These are phyloP conservation scores for Tetraneura akinire DNA, from an alignment of 1,140 invertebrate genomes.

Conservation along the genomic window DNA sequence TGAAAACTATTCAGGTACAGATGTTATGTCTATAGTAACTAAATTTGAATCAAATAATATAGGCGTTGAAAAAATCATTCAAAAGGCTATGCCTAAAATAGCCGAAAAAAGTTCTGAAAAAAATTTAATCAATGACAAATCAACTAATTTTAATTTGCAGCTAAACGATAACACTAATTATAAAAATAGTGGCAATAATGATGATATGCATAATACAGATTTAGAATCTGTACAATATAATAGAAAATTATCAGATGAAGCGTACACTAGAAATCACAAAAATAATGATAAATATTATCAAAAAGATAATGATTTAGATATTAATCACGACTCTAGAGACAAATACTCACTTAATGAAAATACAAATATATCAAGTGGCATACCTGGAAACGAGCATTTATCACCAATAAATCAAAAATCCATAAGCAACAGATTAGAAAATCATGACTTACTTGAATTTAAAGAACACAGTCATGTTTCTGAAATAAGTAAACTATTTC, in stretches of 20 bases:
- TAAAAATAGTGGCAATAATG: not conserved
- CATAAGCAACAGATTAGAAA: not conserved
- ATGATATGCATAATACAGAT: too few relatives aligned
- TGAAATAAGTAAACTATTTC: not conserved
- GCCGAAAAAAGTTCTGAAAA: not conserved
- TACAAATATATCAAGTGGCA: not conserved
- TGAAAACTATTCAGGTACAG: not conserved
- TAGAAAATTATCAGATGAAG: not conserved
- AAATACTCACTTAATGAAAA: not conserved
- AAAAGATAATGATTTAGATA: not conserved
- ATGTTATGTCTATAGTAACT: slow-evolving; percentile 35
- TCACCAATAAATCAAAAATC: not conserved
- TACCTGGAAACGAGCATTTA: not conserved
- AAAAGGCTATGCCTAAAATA: too few relatives aligned
- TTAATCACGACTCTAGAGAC: not conserved
- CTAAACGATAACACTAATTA: not conserved
- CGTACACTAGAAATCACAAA: not conserved
- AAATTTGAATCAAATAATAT: slow-evolving; percentile 25
- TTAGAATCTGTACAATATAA: not conserved
- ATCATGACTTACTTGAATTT: not conserved
- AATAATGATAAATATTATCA: not conserved
- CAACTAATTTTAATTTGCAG: not conserved
- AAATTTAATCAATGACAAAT: not conserved
- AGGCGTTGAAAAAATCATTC: not conserved
- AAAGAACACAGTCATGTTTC: not conserved